Evolutionary conservation across 2,888 invertebrate genomes (phyloP).

Genomic region (Macroteleia sp.): DNA sequence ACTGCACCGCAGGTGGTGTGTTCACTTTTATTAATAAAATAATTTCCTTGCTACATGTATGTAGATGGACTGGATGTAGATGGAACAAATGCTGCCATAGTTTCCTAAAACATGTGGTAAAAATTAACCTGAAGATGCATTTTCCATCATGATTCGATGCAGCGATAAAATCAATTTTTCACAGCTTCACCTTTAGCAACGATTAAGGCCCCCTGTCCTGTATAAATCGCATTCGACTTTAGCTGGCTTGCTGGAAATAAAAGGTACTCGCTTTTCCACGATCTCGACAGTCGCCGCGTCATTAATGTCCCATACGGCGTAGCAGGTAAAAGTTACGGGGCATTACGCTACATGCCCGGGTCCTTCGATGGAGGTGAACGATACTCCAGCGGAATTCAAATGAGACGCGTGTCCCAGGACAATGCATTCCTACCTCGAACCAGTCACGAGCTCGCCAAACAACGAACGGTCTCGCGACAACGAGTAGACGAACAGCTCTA

Average conservation of each 20-base stretch:
- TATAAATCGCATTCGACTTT: constrained; percentile 60
- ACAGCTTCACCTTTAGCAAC: constrained; percentile 67
- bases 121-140: constrained; percentile 37
- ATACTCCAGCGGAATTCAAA: constrained; percentile 77
- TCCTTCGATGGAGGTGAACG: constrained; percentile 74
- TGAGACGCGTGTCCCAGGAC: constrained; percentile 69
- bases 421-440: constrained; percentile 67
- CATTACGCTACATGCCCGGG: constrained; percentile 67
- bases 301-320: constrained; percentile 68
- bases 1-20: too few relatives aligned
- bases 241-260: constrained; percentile 63
- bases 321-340: constrained; percentile 67
- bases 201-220: constrained; percentile 64
- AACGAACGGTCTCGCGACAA: constrained; percentile 59
- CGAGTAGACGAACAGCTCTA: constrained; percentile 54
- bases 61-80: constrained; percentile 14
- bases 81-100: constrained; percentile 14
- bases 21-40: too few relatives aligned
- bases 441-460: constrained; percentile 67
- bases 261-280: constrained; percentile 68
- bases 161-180: constrained; percentile 65
- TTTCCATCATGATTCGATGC: constrained; percentile 55
- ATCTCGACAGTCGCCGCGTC: constrained; percentile 67
- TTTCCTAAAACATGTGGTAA: constrained; percentile 23
- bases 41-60: too few relatives aligned